Evolutionary conservation across 2,888 invertebrate species (phyloP).

Genomic region (Phengaris alcon): DNA sequence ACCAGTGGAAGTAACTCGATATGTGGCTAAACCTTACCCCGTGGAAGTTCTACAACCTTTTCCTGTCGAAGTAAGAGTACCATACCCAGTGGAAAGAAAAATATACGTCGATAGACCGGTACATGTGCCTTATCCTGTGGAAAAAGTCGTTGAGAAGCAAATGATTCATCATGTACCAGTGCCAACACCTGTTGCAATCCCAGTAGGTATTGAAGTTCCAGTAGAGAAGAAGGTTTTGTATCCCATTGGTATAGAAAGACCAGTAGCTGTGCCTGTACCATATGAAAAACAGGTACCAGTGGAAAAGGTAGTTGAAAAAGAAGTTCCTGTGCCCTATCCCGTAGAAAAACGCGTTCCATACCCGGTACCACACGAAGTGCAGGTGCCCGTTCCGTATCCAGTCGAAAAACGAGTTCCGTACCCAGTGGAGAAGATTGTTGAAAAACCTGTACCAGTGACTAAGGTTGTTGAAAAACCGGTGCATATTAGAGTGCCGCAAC

Average conservation of each 20-base stretch:
- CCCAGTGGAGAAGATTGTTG: constrained; percentile 74
- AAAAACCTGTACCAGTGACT: constrained; percentile 76
- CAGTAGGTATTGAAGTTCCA: constrained; percentile 57
- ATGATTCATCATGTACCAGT: constrained; percentile 61
- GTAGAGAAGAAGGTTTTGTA: constrained; percentile 62
- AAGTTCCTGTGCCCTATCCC: constrained; percentile 69
- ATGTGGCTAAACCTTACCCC: constrained; percentile 80
- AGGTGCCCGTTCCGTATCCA: constrained; percentile 55
- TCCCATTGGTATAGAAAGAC: constrained; percentile 66
- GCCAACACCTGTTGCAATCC: constrained; percentile 68
- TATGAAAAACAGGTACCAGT: constrained; percentile 63
- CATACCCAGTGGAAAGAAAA: constrained; percentile 72
- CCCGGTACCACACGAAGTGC: constrained; percentile 63
- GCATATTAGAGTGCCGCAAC: constrained; percentile 64
- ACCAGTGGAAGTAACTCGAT: constrained; percentile 71
- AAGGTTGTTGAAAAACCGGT: constrained; percentile 68
- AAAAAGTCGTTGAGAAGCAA: constrained; percentile 76
- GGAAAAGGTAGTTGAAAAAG: constrained; percentile 67
- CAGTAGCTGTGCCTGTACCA: constrained; percentile 62
- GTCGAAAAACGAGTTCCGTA: constrained; percentile 78
- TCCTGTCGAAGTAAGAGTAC: constrained; percentile 76
- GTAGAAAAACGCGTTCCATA: constrained; percentile 74
- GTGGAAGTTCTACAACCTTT: constrained; percentile 75
- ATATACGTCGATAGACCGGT: constrained; percentile 75
- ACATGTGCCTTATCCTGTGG: constrained; percentile 71